Evolutionary conservation across 2,888 invertebrate species (phyloP).

Genomic region (Cremastinae sp.): DNA sequence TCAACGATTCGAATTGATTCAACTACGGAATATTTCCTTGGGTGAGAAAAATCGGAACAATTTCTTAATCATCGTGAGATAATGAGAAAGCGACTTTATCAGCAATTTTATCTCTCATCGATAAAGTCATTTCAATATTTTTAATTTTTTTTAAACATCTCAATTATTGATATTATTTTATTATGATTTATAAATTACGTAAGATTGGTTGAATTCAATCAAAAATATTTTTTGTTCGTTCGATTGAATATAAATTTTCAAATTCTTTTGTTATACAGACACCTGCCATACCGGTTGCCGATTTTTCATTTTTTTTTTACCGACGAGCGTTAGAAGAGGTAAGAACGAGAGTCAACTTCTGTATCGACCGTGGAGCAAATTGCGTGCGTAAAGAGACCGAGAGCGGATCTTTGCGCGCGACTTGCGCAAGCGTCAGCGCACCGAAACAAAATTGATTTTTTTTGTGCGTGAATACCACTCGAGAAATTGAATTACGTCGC

Average conservation of each 20-base stretch:
- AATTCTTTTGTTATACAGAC: conserved; percentile 12
- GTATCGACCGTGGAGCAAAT: conserved; percentile 46
- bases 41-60: neutral
- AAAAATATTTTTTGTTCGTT: conserved; percentile 11
- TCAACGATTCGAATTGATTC: conserved; percentile 1
- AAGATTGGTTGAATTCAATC: neutral
- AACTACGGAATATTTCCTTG: neutral
- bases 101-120: conserved; percentile 17
- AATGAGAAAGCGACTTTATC: conserved; percentile 13
- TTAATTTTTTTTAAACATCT: neutral
- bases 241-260: neutral
- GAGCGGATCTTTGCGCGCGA: conserved; percentile 29
- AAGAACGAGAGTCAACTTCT: conserved; percentile 5
- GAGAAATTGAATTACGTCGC: conserved; percentile 71
- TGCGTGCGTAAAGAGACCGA: neutral
- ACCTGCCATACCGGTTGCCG: conserved; percentile 38
- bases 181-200: neutral
- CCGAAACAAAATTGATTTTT: conserved; percentile 71
- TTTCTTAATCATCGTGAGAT: conserved; percentile 1
- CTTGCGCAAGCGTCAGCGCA: conserved; percentile 65
- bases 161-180: neutral
- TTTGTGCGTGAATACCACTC: conserved; percentile 65
- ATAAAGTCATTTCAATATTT: conserved; percentile 6
- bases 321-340: conserved; percentile 20
- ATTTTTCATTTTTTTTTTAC: conserved; percentile 36